Percentiles rank a stretch among this genome's conserved stretches.
Conservation (phyloP, 1,140 invertebrate species). For the Pseudomyrmex gracilis region DNA sequence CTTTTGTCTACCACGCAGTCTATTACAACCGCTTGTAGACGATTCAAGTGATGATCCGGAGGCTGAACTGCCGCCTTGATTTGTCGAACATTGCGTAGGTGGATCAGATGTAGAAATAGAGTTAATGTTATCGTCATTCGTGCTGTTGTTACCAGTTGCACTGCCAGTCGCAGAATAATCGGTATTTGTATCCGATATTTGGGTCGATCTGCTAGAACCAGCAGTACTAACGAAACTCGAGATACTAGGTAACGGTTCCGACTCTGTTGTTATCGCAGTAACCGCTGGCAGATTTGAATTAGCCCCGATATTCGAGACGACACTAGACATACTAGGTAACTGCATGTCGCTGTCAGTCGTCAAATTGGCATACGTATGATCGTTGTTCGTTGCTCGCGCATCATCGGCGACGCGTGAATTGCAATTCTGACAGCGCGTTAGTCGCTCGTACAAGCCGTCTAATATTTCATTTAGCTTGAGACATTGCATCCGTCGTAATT, state of each 20-base stretch:
- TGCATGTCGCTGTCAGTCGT: slow-evolving; percentile 58
- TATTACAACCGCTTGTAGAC: slow-evolving; percentile 29
- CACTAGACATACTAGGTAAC: slow-evolving; percentile 70
- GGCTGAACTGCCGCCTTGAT: slow-evolving; percentile 53
- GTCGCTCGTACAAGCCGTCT: slow-evolving; percentile 50
- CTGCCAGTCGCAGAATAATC: neutral
- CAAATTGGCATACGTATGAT: slow-evolving; percentile 78
- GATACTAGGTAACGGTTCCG: slow-evolving; percentile 42
- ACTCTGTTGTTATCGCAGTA: slow-evolving; percentile 24
- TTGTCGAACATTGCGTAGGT: slow-evolving; percentile 40
- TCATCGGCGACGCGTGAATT: slow-evolving; percentile 14
- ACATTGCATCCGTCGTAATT: slow-evolving; percentile 63
- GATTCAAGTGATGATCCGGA: slow-evolving; percentile 48
- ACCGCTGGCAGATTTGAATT: slow-evolving; percentile 48
- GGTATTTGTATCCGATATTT: slow-evolving; percentile 6
- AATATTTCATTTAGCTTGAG: slow-evolving; percentile 61
- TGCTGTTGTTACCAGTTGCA: neutral
- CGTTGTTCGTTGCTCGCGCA: slow-evolving; percentile 56
- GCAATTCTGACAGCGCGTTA: slow-evolving; percentile 43
- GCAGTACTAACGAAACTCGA: slow-evolving; percentile 32
- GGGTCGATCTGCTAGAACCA: slow-evolving; percentile 7
- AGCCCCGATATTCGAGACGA: slow-evolving; percentile 66
- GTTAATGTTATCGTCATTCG: neutral
- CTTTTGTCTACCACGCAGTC: slow-evolving; percentile 55
- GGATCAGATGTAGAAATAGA: neutral